Percentiles rank a stretch among this genome's conserved stretches.
Evolutionary conservation across 2,888 invertebrate genomes (phyloP).

Genomic region (Watsonalla cultraria): DNA sequence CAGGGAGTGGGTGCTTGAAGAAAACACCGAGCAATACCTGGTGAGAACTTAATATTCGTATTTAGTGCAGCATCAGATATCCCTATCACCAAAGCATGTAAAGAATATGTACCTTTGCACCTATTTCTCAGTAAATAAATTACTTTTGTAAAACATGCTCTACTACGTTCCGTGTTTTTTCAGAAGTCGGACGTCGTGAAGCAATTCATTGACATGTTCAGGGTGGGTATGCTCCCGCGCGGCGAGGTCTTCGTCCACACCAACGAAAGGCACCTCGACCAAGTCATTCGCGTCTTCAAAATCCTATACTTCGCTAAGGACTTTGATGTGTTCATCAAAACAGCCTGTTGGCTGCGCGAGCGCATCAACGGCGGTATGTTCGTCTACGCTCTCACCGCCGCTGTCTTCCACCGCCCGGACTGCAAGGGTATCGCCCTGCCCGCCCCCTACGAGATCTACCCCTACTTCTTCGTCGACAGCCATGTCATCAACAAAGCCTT

Average conservation of each 20-base stretch:
- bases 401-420: slow-evolving; percentile 83
- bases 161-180: slow-evolving; percentile 12
- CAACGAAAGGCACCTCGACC: slow-evolving; percentile 79
- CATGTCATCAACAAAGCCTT: slow-evolving; percentile 84
- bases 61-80: no score
- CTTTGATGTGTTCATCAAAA: slow-evolving; percentile 82
- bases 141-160: not conserved
- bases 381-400: slow-evolving; percentile 82
- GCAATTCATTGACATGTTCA: slow-evolving; percentile 75
- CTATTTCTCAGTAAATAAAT: not conserved
- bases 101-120: not conserved
- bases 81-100: no score
- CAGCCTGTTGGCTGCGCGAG: slow-evolving; percentile 84
- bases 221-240: slow-evolving; percentile 78
- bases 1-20: slow-evolving; percentile 78
- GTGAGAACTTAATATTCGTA: slow-evolving; percentile 32
- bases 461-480: slow-evolving; percentile 86
- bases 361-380: slow-evolving; percentile 86
- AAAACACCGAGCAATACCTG: slow-evolving; percentile 77
- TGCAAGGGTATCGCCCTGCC: slow-evolving; percentile 83
- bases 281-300: slow-evolving; percentile 81
- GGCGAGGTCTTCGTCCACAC: slow-evolving; percentile 80
- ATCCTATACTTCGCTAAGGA: slow-evolving; percentile 83
- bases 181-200: slow-evolving; percentile 78
- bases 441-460: slow-evolving; percentile 87